Evolutionary conservation across 2,797 vertebrate genomes (phyloP), one percentile per base, ranked within the genome.

Genomic region (Euthynnus affinis): DNA sequence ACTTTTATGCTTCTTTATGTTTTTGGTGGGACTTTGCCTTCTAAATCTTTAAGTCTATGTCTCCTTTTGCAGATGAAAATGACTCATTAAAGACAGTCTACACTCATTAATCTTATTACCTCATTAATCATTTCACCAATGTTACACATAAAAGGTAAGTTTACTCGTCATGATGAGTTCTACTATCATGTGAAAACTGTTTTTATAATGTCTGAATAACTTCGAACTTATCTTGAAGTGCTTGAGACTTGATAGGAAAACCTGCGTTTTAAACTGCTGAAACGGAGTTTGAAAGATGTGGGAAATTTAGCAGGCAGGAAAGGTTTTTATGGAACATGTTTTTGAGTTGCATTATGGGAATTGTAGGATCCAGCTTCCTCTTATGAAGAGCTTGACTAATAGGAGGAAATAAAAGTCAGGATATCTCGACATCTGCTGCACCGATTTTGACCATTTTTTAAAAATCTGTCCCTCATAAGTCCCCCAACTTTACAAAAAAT

Each of bases 281-380:
- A 0, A 2, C 5, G 18, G 53, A 70, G 32, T 20, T 6, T 59
- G 6, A 52, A 52, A 62, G 23, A 46, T 17, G 20, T 42, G 5
- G 25, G 52, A 27, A 5, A 4, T 34, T 18, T 0, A 53, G 62
- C 14, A 37, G 9, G 4, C 17, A 32, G 34, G 27, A 4, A 23
- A 18, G 13, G 2, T 22, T 56, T 56, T 25, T 27, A 48, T 18
- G 3, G 63, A 57, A 20, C 5, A 42, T 13, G 4, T 5, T 6
- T 2, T 1, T 5, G 2, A 59, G 64, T 5, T 61, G 59, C 64
- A 72, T 83, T 48, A 20, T 55, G 64, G 53, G 42, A 75, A 72
- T 10, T 37, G 32, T 56, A 63, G 65, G 25, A 59, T 63, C 9
- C 20, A 49, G 18, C 5, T 1, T 46, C 13, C 12, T 42, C 40